phyloP scores from a whole-genome alignment of 2,113 vertebrate genomes.

The Pantherophis guttatus region DNA sequence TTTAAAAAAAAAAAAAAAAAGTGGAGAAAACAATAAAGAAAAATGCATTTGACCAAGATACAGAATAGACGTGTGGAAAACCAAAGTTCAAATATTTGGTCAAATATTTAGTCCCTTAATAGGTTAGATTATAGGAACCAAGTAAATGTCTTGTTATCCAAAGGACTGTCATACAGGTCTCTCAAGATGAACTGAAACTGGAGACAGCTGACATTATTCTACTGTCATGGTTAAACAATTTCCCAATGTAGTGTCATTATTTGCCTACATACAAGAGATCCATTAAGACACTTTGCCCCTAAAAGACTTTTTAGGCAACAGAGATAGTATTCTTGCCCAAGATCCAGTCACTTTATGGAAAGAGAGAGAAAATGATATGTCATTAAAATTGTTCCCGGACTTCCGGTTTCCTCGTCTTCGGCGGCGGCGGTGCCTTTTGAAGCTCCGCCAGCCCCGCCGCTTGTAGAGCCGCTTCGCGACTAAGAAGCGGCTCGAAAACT shows the following conservation, averaged over 20 bases:
- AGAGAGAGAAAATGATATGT: neutral
- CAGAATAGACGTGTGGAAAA: neutral
- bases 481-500: too few relatives aligned
- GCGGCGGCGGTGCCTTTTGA: too few relatives aligned
- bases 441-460: too few relatives aligned
- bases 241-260: neutral
- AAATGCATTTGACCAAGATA: neutral
- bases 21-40: neutral
- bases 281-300: neutral
- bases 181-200: neutral
- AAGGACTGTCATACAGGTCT: neutral
- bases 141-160: neutral
- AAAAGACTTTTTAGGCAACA: neutral
- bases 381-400: neutral
- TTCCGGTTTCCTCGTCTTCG: too few relatives aligned
- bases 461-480: too few relatives aligned
- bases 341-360: neutral
- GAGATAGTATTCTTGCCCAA: neutral
- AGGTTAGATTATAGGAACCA: neutral
- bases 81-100: neutral
- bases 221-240: neutral
- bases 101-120: neutral
- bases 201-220: neutral
- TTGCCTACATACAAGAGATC: neutral
- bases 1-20: too few relatives aligned